Percentiles rank a stretch among this genome's conserved stretches.
Evolutionary conservation across 2,797 vertebrate genomes (phyloP).

Genomic region (Chrysolophus pictus): DNA sequence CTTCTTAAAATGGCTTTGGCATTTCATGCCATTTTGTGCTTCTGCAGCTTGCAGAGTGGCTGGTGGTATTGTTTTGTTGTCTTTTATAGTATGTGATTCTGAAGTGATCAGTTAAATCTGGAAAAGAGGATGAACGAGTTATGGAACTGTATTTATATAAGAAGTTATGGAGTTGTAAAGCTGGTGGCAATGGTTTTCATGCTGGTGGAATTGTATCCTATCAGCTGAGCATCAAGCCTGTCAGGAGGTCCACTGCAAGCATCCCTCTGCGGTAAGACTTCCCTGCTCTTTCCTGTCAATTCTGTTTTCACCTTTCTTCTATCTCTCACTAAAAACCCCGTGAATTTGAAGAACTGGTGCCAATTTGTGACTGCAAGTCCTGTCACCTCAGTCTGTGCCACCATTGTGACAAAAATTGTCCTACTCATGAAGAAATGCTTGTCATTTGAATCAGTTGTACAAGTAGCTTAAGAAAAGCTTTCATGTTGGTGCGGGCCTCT

Average conservation of each 20-base stretch:
- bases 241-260: background rate
- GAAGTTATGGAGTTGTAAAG: background rate
- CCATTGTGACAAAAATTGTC: background rate
- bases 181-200: background rate
- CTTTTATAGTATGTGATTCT: background rate
- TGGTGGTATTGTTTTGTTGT: background rate
- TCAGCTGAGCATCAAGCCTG: background rate
- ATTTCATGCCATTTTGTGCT: background rate
- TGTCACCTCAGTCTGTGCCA: background rate
- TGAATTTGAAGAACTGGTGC: background rate
- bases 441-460: background rate
- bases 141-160: background rate
- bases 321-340: background rate
- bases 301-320: background rate
- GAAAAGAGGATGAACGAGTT: background rate
- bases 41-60: background rate
- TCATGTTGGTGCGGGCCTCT: background rate
- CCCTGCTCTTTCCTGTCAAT: background rate
- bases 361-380: background rate
- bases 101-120: background rate
- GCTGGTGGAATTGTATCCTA: background rate
- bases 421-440: background rate
- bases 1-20: background rate
- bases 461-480: background rate
- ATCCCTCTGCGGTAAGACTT: background rate